These are phyloP conservation scores for Amphiduros pacificus DNA, from an alignment of 2,888 invertebrate species.

Conservation along the genomic window DNA sequence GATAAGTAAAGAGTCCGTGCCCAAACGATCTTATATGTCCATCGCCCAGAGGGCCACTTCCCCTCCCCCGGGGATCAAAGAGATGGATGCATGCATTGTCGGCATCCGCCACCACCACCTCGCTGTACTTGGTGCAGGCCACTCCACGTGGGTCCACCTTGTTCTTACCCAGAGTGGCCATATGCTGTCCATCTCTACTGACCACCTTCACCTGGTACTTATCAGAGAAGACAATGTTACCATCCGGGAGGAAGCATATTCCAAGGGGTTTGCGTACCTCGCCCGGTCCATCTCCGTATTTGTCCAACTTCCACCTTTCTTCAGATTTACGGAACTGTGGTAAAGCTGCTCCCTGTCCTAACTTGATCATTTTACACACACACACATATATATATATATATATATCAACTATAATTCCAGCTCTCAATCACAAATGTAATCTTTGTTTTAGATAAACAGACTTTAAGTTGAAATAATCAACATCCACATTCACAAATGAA, in stretches of 20 bases:
- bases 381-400: too few relatives aligned
- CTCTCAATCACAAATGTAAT: too few relatives aligned
- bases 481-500: too few relatives aligned
- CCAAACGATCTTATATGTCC: neutral
- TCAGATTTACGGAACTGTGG: neutral
- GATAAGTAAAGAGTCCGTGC: neutral
- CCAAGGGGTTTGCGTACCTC: conserved; percentile 14
- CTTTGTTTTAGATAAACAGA: too few relatives aligned
- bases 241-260: conserved; percentile 6
- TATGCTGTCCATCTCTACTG: neutral
- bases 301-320: neutral
- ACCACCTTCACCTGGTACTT: conserved; percentile 10
- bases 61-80: conserved; percentile 5
- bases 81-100: neutral
- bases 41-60: neutral
- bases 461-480: neutral
- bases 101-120: conserved; percentile 4
- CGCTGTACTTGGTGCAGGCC: neutral
- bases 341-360: neutral
- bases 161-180: neutral
- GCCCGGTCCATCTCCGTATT: conserved; percentile 10
- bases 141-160: neutral
- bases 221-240: neutral
- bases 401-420: too few relatives aligned
- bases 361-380: neutral